Base-by-base conservation (phyloP, 2,113 vertebrate species). In the Scalopus aquaticus region DNA sequence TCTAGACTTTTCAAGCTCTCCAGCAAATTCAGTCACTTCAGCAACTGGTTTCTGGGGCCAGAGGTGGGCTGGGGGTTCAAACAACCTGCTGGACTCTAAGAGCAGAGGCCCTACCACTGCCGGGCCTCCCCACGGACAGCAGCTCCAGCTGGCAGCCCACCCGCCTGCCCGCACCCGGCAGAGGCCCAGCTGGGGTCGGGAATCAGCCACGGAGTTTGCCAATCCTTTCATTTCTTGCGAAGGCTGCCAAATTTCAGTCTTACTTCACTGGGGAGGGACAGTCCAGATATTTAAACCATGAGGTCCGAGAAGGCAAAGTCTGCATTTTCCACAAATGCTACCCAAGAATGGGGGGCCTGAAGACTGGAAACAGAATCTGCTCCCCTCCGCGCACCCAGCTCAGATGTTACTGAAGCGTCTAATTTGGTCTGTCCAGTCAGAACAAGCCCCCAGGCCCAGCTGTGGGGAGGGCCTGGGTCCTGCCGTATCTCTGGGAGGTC, bases 251-350 rank as follows among this genome's bases (percentile, higher is more conserved):
- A 37, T 28, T 81, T 56, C 58, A 62, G 77, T 82, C 49, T 42
- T 46, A 32, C 46, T 65, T 93, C 58, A 70, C 42, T 5, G 30
- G 60, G 73, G 39, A 58, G 5, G 28, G 17, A 42, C 0, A n/a
- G 32, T 49, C 13, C 3, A 76, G 73, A 76, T 44, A 60, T 26
- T 49, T 46, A 74, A 56, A 49, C 65, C 69, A 28, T 62, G 80
- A 64, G 13, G 35, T 6, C 78, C 32, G 6, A 10, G 30, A 73
- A 67, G 9, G 16, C 72, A 77, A 60, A 32, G 9, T 11, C 49
- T 39, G 15, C 54, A 9, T 12, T 95, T 67, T 62, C 77, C 62
- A 82, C 30, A 84, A 49, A 74, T 60, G 51, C 84, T 67, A 97
- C 83, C 91, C 28, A 56, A 84, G 79, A 49, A 69, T 3, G 37